These are phyloP conservation scores for Corbicula japonica DNA, from an alignment of 2,888 invertebrate genomes.

Conservation along the genomic window DNA sequence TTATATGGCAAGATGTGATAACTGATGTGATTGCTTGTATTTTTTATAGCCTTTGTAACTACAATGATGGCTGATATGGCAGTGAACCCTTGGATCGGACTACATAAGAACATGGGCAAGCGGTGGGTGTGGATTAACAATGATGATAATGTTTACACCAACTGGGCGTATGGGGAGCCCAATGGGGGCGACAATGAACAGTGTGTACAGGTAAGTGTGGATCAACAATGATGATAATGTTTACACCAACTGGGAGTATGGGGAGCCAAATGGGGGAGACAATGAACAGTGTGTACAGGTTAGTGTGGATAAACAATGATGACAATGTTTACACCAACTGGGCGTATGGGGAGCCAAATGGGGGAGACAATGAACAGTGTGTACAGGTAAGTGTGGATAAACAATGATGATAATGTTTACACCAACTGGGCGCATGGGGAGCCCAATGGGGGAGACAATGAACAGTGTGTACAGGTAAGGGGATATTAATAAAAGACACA, in stretches of 20 bases:
- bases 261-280: constrained; percentile 66
- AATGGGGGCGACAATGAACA: constrained; percentile 55
- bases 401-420: constrained; percentile 74
- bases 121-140: constrained; percentile 74
- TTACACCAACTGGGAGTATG: constrained; percentile 70
- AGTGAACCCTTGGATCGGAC: constrained; percentile 77
- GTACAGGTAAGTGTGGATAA: constrained; percentile 67
- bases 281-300: constrained; percentile 19
- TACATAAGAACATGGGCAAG: constrained; percentile 51
- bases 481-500: too few relatives aligned
- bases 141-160: constrained; percentile 74
- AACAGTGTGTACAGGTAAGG: constrained; percentile 44
- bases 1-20: too few relatives aligned
- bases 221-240: constrained; percentile 72
- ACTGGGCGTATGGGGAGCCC: constrained; percentile 79
- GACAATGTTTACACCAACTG: constrained; percentile 76
- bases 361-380: constrained; percentile 34
- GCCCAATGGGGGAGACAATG: constrained; percentile 65
- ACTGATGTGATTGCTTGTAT: too few relatives aligned
- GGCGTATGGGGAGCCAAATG: constrained; percentile 76
- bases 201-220: constrained; percentile 43
- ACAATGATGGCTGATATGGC: constrained; percentile 65
- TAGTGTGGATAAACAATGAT: constrained; percentile 74
- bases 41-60: constrained; percentile 72
- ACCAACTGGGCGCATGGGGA: constrained; percentile 77